phyloP scores from a whole-genome alignment of 2,113 vertebrate species.

The Monarcha castaneiventris region DNA sequence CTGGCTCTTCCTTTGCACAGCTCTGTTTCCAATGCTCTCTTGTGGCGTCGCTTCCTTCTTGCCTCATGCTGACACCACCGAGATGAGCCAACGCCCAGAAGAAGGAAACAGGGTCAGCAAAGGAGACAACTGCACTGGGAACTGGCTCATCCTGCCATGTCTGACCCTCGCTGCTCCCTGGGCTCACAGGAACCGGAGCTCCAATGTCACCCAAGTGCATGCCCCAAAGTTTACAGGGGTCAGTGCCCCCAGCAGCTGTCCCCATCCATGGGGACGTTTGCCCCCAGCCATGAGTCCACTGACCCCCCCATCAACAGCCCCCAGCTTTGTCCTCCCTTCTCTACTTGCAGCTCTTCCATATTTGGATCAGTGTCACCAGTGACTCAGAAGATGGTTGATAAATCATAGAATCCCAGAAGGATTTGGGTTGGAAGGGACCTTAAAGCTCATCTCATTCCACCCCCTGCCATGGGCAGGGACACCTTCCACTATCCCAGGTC shows the following conservation, averaged over 20 bases:
- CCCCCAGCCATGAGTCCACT: not conserved
- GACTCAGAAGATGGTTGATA: not conserved
- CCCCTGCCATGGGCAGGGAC: not conserved
- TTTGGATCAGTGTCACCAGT: not conserved
- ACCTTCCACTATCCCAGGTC: not conserved
- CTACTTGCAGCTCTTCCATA: not conserved
- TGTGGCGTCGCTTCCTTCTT: not conserved
- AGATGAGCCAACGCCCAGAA: not conserved
- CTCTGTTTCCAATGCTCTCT: not conserved
- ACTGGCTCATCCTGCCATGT: not conserved
- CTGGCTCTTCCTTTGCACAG: not conserved
- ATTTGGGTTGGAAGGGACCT: not conserved
- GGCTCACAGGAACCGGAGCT: not conserved
- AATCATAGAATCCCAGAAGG: not conserved
- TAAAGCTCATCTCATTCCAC: not conserved
- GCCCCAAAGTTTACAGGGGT: not conserved
- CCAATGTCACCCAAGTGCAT: not conserved
- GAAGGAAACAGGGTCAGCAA: not conserved
- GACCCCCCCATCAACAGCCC: not conserved
- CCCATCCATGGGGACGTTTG: not conserved
- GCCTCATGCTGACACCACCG: accelerated
- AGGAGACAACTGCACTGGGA: not conserved
- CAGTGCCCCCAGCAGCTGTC: not conserved
- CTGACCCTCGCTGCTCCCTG: not conserved
- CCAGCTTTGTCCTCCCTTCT: not conserved